Evolutionary conservation across 2,888 invertebrate species (phyloP), one percentile per base, ranked within the genome.

Genomic region (Dichetophora obliterata): DNA sequence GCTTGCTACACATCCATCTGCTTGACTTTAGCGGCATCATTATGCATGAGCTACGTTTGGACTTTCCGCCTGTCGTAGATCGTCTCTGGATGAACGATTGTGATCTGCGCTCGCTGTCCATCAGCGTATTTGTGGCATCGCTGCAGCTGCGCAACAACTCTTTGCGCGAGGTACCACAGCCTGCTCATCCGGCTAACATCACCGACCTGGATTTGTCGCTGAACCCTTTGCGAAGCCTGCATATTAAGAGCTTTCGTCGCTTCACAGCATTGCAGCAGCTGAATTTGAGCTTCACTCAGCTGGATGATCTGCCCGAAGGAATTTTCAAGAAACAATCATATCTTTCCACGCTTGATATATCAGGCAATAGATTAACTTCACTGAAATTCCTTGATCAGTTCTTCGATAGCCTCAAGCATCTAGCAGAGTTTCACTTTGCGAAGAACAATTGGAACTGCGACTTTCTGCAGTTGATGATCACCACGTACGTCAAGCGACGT

Each of bases 381-480:
- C 75, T 88, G 54, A 88, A 88, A 81, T 86, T 87, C 75, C 52
- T 74, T 8, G 80, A 80, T 54, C 86, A 86, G 11, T 82, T 87
- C 61, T 88, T 88, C 80, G 88, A 88, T 24, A 85, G 82, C 74
- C 78, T 88, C 34, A 88, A 87, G 83, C 79, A 84, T 19, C 79
- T 88, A 82, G 85, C 88, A 82, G 88, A 87, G 81, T 88, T 88
- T 80, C 85, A 88, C 81, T 88, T 88, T 81, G 86, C 88, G 78
- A 84, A 84, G 80, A 88, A 88, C 74, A 88, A 88, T 69, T 88
- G 88, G 88, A 88, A 88, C 54, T 88, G 88, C 74, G 88, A 88
- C 71, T 88, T 88, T 61, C 79, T 88, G 54, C 88, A 88, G 77
- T 77, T 88, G 66, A 63, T 88, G 69, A 88, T 88, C 86, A 87